phyloP scores from a whole-genome alignment of 2,888 invertebrate species.

The Trichopoda pennipes region DNA sequence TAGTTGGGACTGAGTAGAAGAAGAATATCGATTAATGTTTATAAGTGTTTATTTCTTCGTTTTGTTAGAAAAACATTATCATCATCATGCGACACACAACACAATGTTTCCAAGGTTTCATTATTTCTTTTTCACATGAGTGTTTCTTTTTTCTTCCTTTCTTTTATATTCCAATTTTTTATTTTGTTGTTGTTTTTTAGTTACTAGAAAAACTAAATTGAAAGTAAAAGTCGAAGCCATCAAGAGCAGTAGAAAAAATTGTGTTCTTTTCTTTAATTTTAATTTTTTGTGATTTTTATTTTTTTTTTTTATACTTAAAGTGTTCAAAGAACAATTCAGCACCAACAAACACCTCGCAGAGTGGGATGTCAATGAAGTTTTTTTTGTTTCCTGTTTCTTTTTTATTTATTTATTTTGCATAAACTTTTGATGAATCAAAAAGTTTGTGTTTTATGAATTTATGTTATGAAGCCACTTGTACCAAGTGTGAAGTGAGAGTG shows the following conservation, averaged over 20 bases:
- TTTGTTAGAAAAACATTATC: conserved; percentile 5
- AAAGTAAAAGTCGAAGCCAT: conserved; percentile 51
- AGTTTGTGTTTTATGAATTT: conserved; percentile 26
- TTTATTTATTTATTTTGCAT: too few species aligned
- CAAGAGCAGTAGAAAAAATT: conserved; percentile 21
- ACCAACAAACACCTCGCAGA: conserved; percentile 31
- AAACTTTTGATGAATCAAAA: conserved; percentile 17
- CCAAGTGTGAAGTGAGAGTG: conserved; percentile 27
- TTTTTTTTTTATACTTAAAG: neutral
- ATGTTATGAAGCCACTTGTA: conserved; percentile 9
- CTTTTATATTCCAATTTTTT: neutral
- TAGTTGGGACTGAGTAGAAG: conserved; percentile 18
- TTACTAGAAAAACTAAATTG: conserved; percentile 18
- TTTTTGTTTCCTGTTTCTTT: neutral
- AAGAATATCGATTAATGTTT: conserved; percentile 48
- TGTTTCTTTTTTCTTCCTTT: neutral
- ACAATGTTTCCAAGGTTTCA: conserved; percentile 45
- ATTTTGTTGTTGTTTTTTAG: neutral
- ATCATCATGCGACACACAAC: conserved; percentile 40
- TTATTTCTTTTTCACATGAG: conserved; percentile 13
- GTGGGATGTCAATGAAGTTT: conserved; percentile 27
- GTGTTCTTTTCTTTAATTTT: conserved; percentile 11
- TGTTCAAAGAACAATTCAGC: neutral
- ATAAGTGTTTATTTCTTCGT: conserved; percentile 21
- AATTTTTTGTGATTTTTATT: neutral